Conservation (phyloP, 2,888 invertebrate genomes). For the Chloroclystis v-ata region DNA sequence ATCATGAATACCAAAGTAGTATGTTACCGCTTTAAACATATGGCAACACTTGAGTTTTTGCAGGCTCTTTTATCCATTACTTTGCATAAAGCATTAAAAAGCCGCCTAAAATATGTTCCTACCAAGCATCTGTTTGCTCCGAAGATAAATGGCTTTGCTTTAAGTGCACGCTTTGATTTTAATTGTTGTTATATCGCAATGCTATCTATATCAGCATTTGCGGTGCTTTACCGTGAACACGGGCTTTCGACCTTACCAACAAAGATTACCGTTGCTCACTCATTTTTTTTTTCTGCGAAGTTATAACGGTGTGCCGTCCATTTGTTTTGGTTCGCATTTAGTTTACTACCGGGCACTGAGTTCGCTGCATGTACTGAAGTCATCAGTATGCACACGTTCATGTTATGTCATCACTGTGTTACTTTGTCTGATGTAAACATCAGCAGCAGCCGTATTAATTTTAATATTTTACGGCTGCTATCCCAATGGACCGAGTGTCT, state of each 20-base stretch:
- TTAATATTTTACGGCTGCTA: slow-evolving; percentile 20
- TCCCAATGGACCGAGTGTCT: slow-evolving; percentile 15
- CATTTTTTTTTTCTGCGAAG: slow-evolving; percentile 72
- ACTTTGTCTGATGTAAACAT: slow-evolving; percentile 30
- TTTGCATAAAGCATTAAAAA: slow-evolving; percentile 30
- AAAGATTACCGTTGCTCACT: slow-evolving; percentile 69
- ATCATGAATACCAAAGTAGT: too few species aligned
- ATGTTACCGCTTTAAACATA: slow-evolving; percentile 29
- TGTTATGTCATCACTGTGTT: slow-evolving; percentile 40
- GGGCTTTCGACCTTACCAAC: slow-evolving; percentile 58
- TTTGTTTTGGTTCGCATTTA: slow-evolving; percentile 65
- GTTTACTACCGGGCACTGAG: slow-evolving; percentile 16
- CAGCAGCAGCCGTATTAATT: slow-evolving; percentile 23
- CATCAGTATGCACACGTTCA: slow-evolving; percentile 30
- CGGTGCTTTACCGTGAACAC: slow-evolving; percentile 50
- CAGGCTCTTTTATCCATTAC: slow-evolving; percentile 17
- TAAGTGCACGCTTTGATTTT: slow-evolving; percentile 45
- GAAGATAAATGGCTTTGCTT: slow-evolving; percentile 30
- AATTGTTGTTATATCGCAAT: slow-evolving; percentile 49
- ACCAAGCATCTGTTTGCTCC: slow-evolving; percentile 21
- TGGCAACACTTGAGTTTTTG: slow-evolving; percentile 34
- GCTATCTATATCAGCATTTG: slow-evolving; percentile 37
- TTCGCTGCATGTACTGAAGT: slow-evolving; percentile 30
- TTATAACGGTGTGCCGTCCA: slow-evolving; percentile 70
- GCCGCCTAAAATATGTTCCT: slow-evolving; percentile 23